A percentile compares a stretch with the other conserved stretches of the same genome.
phyloP scores from a whole-genome alignment of 1,140 invertebrate species.

The Asbolus verrucosus region DNA sequence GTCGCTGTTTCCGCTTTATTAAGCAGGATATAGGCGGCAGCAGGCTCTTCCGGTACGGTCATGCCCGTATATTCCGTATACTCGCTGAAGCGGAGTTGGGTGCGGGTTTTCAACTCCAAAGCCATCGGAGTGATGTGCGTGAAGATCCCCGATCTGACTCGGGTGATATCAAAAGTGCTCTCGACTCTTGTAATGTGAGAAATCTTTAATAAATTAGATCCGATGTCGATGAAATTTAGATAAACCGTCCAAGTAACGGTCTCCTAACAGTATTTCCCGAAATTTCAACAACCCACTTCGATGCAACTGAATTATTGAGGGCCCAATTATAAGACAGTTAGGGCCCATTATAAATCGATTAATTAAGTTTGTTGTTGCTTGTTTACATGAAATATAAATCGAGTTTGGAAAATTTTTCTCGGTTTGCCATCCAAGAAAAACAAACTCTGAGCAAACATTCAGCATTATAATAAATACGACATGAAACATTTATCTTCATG shows the following conservation, averaged over 20 bases:
- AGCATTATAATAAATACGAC: neutral
- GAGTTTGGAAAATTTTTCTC: neutral
- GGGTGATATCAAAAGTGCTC: neutral
- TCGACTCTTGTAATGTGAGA: constrained; percentile 25
- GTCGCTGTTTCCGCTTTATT: constrained; percentile 55
- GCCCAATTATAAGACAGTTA: neutral
- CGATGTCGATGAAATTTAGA: constrained; percentile 19
- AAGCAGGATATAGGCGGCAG: constrained; percentile 55
- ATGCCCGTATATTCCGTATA: constrained; percentile 44
- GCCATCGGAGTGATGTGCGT: neutral
- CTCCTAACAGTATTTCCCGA: too few species aligned
- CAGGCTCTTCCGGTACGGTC: constrained; percentile 51
- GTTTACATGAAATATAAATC: constrained; percentile 1
- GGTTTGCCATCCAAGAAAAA: too few species aligned
- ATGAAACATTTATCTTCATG: neutral
- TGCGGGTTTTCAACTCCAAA: constrained; percentile 35
- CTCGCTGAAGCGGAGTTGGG: constrained; percentile 42
- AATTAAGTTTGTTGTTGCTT: too few species aligned
- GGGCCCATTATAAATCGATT: constrained; percentile 22
- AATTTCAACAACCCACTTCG: neutral
- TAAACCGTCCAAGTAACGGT: neutral
- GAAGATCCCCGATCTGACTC: constrained; percentile 38
- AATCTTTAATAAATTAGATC: constrained; percentile 12
- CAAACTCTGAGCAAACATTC: neutral
- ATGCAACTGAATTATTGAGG: neutral